These are phyloP conservation scores for Calameuta filiformis DNA, from an alignment of 2,888 invertebrate genomes.

Conservation along the genomic window DNA sequence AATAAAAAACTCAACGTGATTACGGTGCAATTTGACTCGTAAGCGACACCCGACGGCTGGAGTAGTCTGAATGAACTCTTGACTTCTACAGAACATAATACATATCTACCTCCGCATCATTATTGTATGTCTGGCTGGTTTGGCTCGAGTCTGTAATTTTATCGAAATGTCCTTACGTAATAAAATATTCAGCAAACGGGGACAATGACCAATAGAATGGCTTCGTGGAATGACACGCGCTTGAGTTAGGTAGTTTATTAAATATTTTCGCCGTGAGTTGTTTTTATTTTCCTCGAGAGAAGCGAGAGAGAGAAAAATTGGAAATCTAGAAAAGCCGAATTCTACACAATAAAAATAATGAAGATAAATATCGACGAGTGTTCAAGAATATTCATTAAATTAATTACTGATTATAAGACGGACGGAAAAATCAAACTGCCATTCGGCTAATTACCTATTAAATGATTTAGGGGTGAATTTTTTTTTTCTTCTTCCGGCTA, in stretches of 20 bases:
- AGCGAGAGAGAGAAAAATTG: not conserved
- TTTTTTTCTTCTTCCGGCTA: constrained; percentile 1
- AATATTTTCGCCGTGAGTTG: not conserved
- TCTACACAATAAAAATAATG: not conserved
- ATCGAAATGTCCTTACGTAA: not conserved
- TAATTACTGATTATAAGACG: not conserved
- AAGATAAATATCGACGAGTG: not conserved
- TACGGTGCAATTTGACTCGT: constrained; percentile 1
- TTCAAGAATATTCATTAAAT: not conserved
- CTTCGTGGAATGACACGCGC: not conserved
- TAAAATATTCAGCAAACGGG: constrained; percentile 2
- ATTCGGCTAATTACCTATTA: not conserved
- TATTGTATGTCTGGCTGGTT: constrained; percentile 7
- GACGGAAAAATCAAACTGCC: not conserved
- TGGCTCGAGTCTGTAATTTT: constrained; percentile 6
- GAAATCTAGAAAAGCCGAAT: not conserved
- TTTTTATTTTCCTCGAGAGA: not conserved
- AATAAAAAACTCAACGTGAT: constrained; percentile 2
- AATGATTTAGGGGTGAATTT: not conserved
- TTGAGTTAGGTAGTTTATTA: not conserved
- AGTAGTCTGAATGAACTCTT: not conserved
- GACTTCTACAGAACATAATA: not conserved
- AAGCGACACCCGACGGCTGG: constrained; percentile 4
- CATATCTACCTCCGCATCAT: not conserved
- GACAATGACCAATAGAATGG: not conserved